Conservation (phyloP, 2,113 vertebrate species). For the Sebastes fasciatus region DNA sequence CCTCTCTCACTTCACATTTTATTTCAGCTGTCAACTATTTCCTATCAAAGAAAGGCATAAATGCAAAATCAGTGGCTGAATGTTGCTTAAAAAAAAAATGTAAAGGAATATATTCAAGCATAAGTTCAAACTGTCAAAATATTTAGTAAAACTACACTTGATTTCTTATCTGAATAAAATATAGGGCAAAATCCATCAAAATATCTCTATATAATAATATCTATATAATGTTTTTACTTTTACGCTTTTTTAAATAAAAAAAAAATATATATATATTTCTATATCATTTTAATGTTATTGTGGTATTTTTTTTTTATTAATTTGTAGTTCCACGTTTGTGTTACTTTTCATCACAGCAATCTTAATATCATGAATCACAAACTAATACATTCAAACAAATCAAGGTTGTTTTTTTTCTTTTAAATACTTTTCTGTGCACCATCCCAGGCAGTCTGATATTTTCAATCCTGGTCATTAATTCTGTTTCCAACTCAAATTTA, state of each 20-base stretch:
- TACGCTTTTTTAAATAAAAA: too few species aligned
- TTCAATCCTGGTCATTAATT: not conserved
- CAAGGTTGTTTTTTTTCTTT: not conserved
- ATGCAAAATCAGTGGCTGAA: not conserved
- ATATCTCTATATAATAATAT: too few species aligned
- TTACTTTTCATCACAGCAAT: not conserved
- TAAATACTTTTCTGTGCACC: not conserved
- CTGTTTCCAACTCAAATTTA: not conserved
- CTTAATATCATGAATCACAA: not conserved
- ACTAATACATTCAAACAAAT: not conserved
- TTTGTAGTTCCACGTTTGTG: too few species aligned
- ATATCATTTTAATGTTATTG: too few species aligned
- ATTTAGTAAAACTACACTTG: not conserved
- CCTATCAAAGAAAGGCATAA: not conserved
- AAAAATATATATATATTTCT: too few species aligned
- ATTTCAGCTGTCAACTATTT: slow-evolving; percentile 3
- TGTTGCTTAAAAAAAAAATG: not conserved
- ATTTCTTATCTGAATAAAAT: not conserved
- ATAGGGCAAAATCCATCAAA: too few species aligned
- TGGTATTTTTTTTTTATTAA: too few species aligned
- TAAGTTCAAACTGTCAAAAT: not conserved
- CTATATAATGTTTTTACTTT: too few species aligned
- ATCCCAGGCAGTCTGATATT: not conserved
- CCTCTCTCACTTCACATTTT: not conserved
- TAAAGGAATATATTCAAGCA: not conserved